Base-by-base conservation (phyloP, 2,888 invertebrate genomes). In the Tuberolachnus salignus region DNA sequence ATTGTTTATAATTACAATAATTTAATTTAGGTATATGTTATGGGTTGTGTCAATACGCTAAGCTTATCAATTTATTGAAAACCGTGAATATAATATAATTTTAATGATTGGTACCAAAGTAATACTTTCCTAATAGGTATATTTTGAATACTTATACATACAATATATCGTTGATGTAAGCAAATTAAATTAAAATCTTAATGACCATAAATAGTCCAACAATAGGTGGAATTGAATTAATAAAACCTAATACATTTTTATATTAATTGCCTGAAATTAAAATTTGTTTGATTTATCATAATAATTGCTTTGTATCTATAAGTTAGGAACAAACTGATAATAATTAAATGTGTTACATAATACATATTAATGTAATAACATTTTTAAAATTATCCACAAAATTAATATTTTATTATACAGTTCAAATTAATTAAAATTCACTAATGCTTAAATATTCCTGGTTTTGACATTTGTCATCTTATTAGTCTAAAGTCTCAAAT, bases 401-500 rank as follows among this genome's bases (percentile, higher is more conserved):
- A 70, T 70, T 70, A 70, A 44, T 55, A 21, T 55, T 55, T 10
- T 42, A 70, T 55, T 55, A 14, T 49, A 26, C 11, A 23, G 11
- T 49, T 6, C 6, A 26, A 57, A 57, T 23, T 49, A 67, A 67
- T 49, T 26, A 26, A 23, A 8, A 23, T 67, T 16, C 8, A 49
- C n/a, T 49, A 19, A 23, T 16, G 1, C 3, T 51, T n/a, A 10
- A 19, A 26, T 42, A 61, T 10, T 23, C 46, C 21, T 21, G 13
- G 49, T 46, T 21, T 16, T n/a, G 23, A n/a, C 23, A 71, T 23
- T 6, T 44, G n/a, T 14, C n/a, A 57, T 57, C 44, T 26, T 44
- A 46, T 57, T 46, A 55, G 11, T 55, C 19, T 44, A 21, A 70
- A 21, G 70, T 70, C 14, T 13, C n/a, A 19, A 70, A 70, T 70